Percentiles rank a stretch among this genome's conserved stretches.
These are phyloP conservation scores for Byasa hedistus DNA, from an alignment of 2,888 invertebrate species.

Conservation along the genomic window DNA sequence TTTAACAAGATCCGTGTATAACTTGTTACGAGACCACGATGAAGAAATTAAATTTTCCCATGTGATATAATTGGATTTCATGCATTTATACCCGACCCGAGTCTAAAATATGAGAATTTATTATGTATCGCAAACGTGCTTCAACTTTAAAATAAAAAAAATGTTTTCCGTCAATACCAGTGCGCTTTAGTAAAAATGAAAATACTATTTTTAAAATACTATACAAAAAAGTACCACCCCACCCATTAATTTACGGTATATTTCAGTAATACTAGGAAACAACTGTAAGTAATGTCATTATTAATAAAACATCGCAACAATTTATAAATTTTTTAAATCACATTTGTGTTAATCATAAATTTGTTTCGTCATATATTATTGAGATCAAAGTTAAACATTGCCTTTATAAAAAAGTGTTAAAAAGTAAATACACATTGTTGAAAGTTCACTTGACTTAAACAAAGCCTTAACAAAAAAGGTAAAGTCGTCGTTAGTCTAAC, in stretches of 20 bases:
- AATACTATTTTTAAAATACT: too few species aligned
- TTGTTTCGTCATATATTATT: not conserved
- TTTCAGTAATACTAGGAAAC: not conserved
- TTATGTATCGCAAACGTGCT: not conserved
- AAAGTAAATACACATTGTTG: not conserved
- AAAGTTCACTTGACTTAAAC: not conserved
- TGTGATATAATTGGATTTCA: slow-evolving; percentile 2
- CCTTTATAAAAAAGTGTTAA: too few species aligned
- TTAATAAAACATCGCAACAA: not conserved
- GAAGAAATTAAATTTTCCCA: slow-evolving; percentile 1
- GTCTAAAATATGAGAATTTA: not conserved
- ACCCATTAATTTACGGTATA: not conserved
- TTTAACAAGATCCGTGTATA: not conserved
- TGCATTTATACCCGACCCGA: slow-evolving; percentile 2
- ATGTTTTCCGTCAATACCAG: not conserved
- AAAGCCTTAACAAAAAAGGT: not conserved
- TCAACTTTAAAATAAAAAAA: not conserved
- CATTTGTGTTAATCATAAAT: not conserved
- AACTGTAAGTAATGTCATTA: not conserved
- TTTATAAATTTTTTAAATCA: not conserved
- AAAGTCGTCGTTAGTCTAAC: not conserved
- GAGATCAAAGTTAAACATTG: too few species aligned
- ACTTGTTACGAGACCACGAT: not conserved
- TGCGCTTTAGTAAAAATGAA: too few species aligned
- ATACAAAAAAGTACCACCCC: not conserved